Conservation (phyloP, 2,888 invertebrate species). For the Drosophila macrospina region DNA sequence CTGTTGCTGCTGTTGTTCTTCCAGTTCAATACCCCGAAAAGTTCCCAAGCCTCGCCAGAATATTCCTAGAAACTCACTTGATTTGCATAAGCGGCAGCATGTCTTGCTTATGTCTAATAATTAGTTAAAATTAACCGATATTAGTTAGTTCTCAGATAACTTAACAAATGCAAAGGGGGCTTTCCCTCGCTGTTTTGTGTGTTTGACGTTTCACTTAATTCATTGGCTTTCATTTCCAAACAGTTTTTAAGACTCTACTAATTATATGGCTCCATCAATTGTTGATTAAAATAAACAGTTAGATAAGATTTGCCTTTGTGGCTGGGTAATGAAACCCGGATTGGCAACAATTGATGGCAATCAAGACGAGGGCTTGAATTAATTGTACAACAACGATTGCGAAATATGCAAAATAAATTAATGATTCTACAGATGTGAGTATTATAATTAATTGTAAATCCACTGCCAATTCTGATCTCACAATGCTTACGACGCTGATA, state of each 20-base stretch:
- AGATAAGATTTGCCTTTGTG: conserved; percentile 18
- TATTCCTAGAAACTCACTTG: neutral
- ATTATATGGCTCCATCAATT: conserved; percentile 37
- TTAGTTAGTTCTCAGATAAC: neutral
- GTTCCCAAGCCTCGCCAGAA: neutral
- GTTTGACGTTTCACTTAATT: conserved; percentile 3
- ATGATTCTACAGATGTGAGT: conserved; percentile 44
- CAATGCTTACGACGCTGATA: conserved; percentile 43
- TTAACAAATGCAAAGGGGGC: neutral
- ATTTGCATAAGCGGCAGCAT: neutral
- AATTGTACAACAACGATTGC: conserved; percentile 47
- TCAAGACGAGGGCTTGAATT: conserved; percentile 52
- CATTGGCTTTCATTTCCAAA: conserved; percentile 9
- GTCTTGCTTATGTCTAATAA: neutral
- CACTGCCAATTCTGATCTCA: conserved; percentile 37
- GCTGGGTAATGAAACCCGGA: conserved; percentile 60
- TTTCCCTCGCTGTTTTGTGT: conserved; percentile 4
- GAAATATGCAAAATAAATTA: conserved; percentile 63
- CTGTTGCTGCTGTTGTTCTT: neutral
- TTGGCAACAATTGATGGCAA: conserved; percentile 51
- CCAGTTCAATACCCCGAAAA: neutral
- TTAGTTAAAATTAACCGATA: neutral
- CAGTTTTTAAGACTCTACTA: conserved; percentile 6
- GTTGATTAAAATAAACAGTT: conserved; percentile 32
- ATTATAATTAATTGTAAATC: conserved; percentile 45